Percentiles rank a stretch among this genome's conserved stretches.
These are phyloP conservation scores for Hydractinia symbiolongicarpus DNA, from an alignment of 30 jellyfish, hydroid and myxozoan genomes.

Conservation along the genomic window DNA sequence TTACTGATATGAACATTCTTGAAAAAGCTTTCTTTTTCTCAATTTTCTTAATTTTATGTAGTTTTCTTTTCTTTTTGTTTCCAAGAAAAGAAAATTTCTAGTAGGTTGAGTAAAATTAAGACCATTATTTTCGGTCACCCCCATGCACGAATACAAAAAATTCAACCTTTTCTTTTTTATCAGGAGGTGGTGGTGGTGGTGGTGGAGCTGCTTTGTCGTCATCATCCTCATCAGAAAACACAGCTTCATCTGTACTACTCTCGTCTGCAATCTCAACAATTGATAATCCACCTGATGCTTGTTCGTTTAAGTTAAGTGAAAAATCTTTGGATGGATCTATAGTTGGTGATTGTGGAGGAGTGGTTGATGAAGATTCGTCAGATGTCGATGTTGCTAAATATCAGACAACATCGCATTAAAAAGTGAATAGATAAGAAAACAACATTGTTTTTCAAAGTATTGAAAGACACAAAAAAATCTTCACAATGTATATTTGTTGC, in stretches of 20 bases:
- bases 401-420: neutral
- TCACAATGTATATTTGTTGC: too few species aligned
- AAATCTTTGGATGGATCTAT: conserved; percentile 44
- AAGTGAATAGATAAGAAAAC: neutral
- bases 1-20: too few species aligned
- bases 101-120: too few species aligned
- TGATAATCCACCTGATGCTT: conserved; percentile 24
- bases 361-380: conserved; percentile 52
- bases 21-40: too few species aligned
- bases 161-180: conserved; percentile 20
- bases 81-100: too few species aligned
- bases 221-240: conserved; percentile 83
- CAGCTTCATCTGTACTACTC: conserved; percentile 78
- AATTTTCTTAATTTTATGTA: too few species aligned
- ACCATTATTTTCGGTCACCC: too few species aligned
- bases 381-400: conserved; percentile 29
- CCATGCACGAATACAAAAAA: too few species aligned
- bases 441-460: neutral
- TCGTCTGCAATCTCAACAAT: conserved; percentile 45
- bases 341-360: conserved; percentile 65
- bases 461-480: too few species aligned
- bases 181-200: conserved; percentile 49
- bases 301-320: conserved; percentile 20
- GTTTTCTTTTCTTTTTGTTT: too few species aligned
- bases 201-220: conserved; percentile 45